A percentile compares a stretch with the other conserved stretches of the same genome.
Evolutionary conservation across 1,140 invertebrate genomes (phyloP).

Genomic region (Drosophila sturtevanti): DNA sequence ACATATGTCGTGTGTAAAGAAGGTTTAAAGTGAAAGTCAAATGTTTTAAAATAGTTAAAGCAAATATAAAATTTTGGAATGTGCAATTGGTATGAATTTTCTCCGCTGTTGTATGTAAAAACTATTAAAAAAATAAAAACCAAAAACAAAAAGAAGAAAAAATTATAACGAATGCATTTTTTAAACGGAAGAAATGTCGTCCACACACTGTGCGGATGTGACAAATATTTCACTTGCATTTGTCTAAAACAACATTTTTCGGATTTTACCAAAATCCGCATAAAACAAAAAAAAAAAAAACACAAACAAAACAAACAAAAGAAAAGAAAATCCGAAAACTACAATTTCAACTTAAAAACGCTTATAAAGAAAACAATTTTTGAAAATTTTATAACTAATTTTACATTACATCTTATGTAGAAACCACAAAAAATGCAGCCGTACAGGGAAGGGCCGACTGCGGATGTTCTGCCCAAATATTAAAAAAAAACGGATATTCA

Average conservation of each 20-base stretch:
- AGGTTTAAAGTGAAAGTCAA: constrained; percentile 13
- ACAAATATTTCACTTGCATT: constrained; percentile 74
- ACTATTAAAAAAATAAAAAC: constrained; percentile 21
- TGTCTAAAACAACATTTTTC: constrained; percentile 60
- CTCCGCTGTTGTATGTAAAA: constrained; percentile 63
- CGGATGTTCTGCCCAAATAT: constrained; percentile 31
- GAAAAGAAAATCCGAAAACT: constrained; percentile 60
- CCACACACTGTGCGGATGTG: constrained; percentile 21
- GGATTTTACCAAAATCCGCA: constrained; percentile 40
- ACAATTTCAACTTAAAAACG: constrained; percentile 80
- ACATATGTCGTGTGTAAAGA: background rate
- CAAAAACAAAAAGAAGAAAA: constrained; percentile 17
- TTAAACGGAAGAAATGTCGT: constrained; percentile 55
- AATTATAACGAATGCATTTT: constrained; percentile 70
- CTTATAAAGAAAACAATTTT: constrained; percentile 80
- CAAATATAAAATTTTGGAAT: constrained; percentile 50
- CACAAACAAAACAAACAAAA: constrained; percentile 2
- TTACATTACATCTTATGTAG: constrained; percentile 68
- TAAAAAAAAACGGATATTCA: constrained; percentile 45
- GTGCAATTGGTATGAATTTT: constrained; percentile 80
- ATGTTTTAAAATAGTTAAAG: constrained; percentile 17
- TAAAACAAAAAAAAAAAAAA: constrained; percentile 25
- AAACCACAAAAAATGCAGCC: constrained; percentile 29
- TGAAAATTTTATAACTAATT: constrained; percentile 73
- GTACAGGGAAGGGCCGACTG: constrained; percentile 47